Evolutionary conservation across 2,113 vertebrate genomes (phyloP), one percentile per base, ranked within the genome.

Genomic region (Nesospiza acunhae): DNA sequence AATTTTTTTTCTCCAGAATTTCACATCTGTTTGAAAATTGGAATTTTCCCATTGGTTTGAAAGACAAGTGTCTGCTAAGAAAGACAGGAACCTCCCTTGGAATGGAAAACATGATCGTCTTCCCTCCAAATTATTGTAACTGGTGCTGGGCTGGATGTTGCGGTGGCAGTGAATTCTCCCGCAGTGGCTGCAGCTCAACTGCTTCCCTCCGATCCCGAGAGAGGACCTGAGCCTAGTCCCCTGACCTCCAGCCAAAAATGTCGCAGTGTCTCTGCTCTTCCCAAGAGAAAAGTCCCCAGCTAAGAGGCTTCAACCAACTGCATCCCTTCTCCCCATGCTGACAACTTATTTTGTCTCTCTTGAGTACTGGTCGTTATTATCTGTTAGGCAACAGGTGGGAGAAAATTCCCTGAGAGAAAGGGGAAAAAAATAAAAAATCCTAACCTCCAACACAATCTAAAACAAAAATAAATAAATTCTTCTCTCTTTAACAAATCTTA

Each of bases 131-230:
- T 75, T 16, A 35, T 22, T 30, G 16, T 13, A 47, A 47, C 19
- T 47, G 21, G 20, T 37, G 55, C 26, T 30, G 55, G 42, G 31
- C 55, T n/a, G 31, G 55, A 59, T 3, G 7, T 41, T 0, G 6
- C 1, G 4, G 26, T 35, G 41, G 33, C 53, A 74, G 41, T 6
- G 3, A 50, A 50, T 50, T 69, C 47, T 69, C 13, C n/a, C 1
- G 2, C 19, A 6, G 49, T 13, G 39, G 27, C 67, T 52, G 33
- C 55, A 46, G 26, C n/a, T 47, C 2, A 4, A 59, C 15, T 3
- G 3, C 27, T 76, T 27, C 27, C 6, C 26, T 47, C 20, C 0
- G 2, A 59, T 30, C 19, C 33, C 4, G 2, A 64, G 14, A 46
- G 55, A 46, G 33, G 19, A 59, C 33, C 33, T 47, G 26, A 47